A percentile compares a stretch with the other conserved stretches of the same genome.
These are phyloP conservation scores for Clivina fossor DNA, from an alignment of 2,888 invertebrate genomes.

Conservation along the genomic window DNA sequence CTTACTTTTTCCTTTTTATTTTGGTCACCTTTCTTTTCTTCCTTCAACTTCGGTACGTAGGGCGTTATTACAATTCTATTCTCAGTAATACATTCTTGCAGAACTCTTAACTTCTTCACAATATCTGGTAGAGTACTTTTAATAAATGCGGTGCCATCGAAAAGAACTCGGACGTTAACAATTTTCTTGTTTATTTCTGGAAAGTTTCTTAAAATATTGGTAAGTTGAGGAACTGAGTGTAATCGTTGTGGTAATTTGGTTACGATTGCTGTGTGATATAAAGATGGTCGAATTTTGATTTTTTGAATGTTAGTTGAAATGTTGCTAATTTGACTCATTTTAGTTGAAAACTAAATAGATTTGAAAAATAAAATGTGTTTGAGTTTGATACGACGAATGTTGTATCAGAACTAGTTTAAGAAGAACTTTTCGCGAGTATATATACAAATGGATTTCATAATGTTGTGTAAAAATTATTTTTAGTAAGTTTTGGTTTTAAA, in stretches of 20 bases:
- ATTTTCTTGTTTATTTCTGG: background rate
- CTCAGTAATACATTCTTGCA: constrained; percentile 1
- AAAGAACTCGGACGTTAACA: background rate
- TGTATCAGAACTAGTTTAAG: too few relatives aligned
- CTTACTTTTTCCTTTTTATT: background rate
- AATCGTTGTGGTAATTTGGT: background rate
- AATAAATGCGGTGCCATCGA: background rate
- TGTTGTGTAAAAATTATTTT: too few relatives aligned
- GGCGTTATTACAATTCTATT: constrained; percentile 1
- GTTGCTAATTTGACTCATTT: background rate
- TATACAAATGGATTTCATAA: too few relatives aligned
- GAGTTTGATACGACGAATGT: too few relatives aligned
- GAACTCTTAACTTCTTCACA: constrained; percentile 1
- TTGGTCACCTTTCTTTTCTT: background rate
- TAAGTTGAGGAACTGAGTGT: background rate
- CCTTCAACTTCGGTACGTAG: background rate
- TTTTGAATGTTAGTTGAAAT: too few relatives aligned
- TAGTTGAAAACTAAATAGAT: constrained; percentile 4
- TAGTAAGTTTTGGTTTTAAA: too few relatives aligned
- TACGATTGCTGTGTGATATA: too few relatives aligned
- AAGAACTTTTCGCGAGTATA: too few relatives aligned
- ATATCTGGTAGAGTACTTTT: constrained; percentile 2
- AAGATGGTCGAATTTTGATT: too few relatives aligned
- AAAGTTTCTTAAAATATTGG: background rate
- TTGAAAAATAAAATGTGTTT: too few relatives aligned